A percentile compares a stretch with the other conserved stretches of the same genome.
These are phyloP conservation scores for Aulostomus chinensis DNA, from an alignment of 2,797 vertebrate species.

Conservation along the genomic window DNA sequence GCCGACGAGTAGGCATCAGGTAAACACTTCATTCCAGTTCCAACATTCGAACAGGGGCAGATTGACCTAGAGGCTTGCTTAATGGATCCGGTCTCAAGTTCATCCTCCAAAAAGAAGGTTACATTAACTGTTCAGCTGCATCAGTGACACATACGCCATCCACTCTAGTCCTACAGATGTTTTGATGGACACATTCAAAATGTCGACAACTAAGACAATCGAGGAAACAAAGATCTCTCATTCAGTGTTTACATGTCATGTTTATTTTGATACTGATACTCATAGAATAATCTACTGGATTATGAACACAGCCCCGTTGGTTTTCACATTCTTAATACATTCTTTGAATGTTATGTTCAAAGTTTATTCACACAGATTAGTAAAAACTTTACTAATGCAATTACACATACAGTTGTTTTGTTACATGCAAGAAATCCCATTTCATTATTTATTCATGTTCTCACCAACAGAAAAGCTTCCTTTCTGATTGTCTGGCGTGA, in stretches of 20 bases:
- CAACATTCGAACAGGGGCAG: constrained; percentile 75
- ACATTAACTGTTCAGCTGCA: constrained; percentile 63
- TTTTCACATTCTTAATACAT: constrained; percentile 40
- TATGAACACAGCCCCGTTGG: constrained; percentile 41
- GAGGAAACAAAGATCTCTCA: constrained; percentile 60
- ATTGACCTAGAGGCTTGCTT: constrained; percentile 70
- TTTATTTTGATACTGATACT: constrained; percentile 34
- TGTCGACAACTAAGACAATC: constrained; percentile 59
- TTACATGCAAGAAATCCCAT: constrained; percentile 54
- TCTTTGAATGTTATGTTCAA: constrained; percentile 65
- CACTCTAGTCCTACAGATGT: constrained; percentile 53
- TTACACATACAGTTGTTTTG: constrained; percentile 34
- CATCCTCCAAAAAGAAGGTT: constrained; percentile 63
- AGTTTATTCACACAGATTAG: constrained; percentile 62
- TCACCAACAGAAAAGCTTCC: constrained; percentile 48
- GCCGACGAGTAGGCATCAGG: constrained; percentile 87
- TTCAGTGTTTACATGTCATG: constrained; percentile 60
- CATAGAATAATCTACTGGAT: constrained; percentile 45
- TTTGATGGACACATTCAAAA: constrained; percentile 59
- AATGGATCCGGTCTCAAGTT: constrained; percentile 69
- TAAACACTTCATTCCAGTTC: constrained; percentile 85
- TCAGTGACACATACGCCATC: constrained; percentile 62
- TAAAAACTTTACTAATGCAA: constrained; percentile 71
- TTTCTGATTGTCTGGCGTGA: constrained; percentile 65
- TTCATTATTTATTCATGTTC: constrained; percentile 65